Base-by-base conservation (phyloP, 1,140 invertebrate genomes). In the Heliconius congener region DNA sequence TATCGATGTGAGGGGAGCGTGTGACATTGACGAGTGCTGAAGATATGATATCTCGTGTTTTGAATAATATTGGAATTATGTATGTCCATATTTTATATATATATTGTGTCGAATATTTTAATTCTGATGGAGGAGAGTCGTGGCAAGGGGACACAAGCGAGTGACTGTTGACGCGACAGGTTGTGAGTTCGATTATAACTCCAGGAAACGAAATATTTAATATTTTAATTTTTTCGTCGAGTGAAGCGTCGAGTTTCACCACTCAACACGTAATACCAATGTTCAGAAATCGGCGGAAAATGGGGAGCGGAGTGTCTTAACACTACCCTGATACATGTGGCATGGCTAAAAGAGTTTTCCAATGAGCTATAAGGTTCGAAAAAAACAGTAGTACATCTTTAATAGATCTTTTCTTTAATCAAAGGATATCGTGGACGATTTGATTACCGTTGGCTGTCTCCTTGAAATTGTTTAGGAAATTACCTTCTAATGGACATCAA, bases 401-500 rank as follows among this genome's bases (percentile, higher is more conserved):
- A 8, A 60, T 23, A n/a, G n/a, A 60, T n/a, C 55, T n/a, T 60
- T 23, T 60, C 6, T 39, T 16, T 23, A 72, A 75, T 72, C 55
- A 30, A 79, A 74, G 71, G 77, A 77, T 74, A 77, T 77, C 75
- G 55, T 72, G 57, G 42, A 34, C 50, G 71, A 78, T 86, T 87
- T 81, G 82, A 86, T 86, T 86, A 86, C 83, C 76, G 82, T 81
- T 74, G 60, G 81, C 83, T 84, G 84, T 81, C 82, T 82, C 86
- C 72, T 66, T 74, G 76, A 86, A 87, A 90, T 86, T 86, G 86
- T 88, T 87, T 86, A 85, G 85, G 85, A 89, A 89, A 87, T 88
- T 88, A 87, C 80, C 83, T 85, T 80, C 83, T 88, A 90, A 90
- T 87, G 84, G 84, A 86, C 87, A 90, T 90, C 87, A 88, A 90